These are phyloP conservation scores for Pseudorhombus dupliciocellatus DNA, from an alignment of 2,113 vertebrate genomes.

Conservation along the genomic window DNA sequence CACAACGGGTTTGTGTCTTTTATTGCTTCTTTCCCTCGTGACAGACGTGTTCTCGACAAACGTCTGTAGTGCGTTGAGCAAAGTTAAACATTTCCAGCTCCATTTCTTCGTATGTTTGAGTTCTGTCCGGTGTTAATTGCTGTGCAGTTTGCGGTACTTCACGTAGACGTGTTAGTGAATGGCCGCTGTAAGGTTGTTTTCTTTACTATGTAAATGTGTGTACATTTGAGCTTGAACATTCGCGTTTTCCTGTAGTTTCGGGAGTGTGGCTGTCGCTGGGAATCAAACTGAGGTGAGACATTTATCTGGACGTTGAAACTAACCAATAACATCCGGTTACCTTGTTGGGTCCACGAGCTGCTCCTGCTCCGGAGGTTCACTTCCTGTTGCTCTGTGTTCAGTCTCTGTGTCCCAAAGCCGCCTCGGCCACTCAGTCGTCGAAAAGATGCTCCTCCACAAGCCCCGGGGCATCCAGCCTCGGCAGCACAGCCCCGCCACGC, in stretches of 20 bases:
- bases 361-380: not conserved
- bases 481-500: slow-evolving; percentile 37
- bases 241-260: slow-evolving; percentile 42
- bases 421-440: slow-evolving; percentile 3
- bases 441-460: slow-evolving; percentile 66
- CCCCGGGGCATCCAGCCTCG: slow-evolving; percentile 32
- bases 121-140: not conserved
- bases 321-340: not conserved
- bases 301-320: not conserved
- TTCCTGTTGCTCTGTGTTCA: not conserved
- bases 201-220: not conserved
- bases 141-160: not conserved
- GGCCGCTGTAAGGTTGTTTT: not conserved
- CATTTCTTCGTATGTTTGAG: not conserved
- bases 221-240: not conserved
- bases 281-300: slow-evolving; percentile 40
- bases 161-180: not conserved
- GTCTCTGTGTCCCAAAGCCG: slow-evolving; percentile 21
- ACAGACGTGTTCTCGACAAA: not conserved
- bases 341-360: not conserved
- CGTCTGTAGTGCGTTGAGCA: accelerated
- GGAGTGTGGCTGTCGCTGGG: slow-evolving; percentile 12
- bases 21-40: not conserved
- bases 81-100: not conserved
- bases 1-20: slow-evolving; percentile 53